phyloP scores from a whole-genome alignment of 1,140 invertebrate genomes.

The Drosophila serrata region DNA sequence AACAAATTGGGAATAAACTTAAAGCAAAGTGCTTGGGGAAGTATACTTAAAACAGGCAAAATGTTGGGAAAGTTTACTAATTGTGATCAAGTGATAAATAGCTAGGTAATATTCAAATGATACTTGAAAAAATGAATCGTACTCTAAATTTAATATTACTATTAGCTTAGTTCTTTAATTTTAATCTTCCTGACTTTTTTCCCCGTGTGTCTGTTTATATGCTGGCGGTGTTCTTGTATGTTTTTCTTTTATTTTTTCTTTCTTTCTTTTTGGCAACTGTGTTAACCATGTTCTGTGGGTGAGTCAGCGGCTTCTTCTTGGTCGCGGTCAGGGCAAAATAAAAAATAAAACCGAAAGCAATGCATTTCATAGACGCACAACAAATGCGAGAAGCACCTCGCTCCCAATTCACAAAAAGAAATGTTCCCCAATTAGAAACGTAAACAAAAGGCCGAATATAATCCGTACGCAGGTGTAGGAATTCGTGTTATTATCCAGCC shows the following conservation, averaged over 20 bases:
- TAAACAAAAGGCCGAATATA: conserved; percentile 62
- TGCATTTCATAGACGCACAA: conserved; percentile 54
- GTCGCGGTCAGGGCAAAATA: conserved; percentile 66
- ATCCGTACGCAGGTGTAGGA: conserved; percentile 48
- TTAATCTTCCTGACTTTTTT: not conserved
- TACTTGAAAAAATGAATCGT: too few relatives aligned
- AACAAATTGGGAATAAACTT: not conserved
- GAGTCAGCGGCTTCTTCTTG: conserved; percentile 65
- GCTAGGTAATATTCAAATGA: not conserved
- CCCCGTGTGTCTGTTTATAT: conserved; percentile 16
- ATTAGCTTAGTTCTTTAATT: not conserved
- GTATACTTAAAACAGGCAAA: too few relatives aligned
- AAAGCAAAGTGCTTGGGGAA: not conserved
- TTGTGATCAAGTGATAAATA: not conserved
- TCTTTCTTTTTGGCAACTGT: conserved; percentile 54
- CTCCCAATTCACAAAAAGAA: conserved; percentile 15
- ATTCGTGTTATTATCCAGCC: not conserved
- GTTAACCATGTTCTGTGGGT: conserved; percentile 37
- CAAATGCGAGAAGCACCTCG: conserved; percentile 42
- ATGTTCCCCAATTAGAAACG: conserved; percentile 36
- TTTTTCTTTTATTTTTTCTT: conserved; percentile 11
- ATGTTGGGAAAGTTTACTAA: not conserved
- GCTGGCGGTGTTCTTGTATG: conserved; percentile 22
- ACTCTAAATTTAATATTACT: not conserved
- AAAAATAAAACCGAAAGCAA: conserved; percentile 64